Percentiles rank a stretch among this genome's conserved stretches.
Evolutionary conservation across 2,797 vertebrate genomes (phyloP).

Genomic region (Falco cherrug): DNA sequence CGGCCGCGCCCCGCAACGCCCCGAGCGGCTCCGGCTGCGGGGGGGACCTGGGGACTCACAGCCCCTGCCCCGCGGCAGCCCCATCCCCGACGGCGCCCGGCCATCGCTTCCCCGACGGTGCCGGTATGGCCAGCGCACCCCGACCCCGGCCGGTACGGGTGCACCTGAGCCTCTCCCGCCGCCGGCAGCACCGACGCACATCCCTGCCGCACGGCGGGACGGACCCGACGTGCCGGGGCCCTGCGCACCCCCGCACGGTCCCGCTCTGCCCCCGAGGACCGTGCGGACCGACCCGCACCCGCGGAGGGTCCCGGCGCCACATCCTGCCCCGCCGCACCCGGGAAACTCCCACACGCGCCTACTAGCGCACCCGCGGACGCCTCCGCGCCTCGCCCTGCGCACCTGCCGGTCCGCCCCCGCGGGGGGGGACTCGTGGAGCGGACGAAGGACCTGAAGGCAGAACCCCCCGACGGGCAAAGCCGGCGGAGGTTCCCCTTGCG

Average conservation of each 20-base stretch:
- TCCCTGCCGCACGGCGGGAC: background rate
- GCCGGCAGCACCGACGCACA: background rate
- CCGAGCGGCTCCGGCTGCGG: background rate
- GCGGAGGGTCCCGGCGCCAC: too few relatives aligned
- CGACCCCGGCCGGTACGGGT: background rate
- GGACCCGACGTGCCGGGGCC: background rate
- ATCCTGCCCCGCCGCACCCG: too few relatives aligned
- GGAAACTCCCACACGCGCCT: too few relatives aligned
- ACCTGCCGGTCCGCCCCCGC: background rate
- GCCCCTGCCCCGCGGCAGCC: background rate
- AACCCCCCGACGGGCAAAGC: background rate
- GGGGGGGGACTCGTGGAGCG: background rate
- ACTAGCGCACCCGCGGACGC: background rate
- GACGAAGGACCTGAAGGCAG: background rate
- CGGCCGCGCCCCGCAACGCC: conserved; percentile 6
- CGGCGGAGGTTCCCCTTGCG: background rate
- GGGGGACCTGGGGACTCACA: too few relatives aligned
- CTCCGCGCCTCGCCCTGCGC: background rate
- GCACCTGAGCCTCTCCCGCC: background rate
- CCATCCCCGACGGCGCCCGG: too few relatives aligned
- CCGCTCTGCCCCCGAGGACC: background rate
- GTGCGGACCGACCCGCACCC: too few relatives aligned
- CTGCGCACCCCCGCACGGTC: background rate
- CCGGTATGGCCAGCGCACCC: background rate
- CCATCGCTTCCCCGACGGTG: background rate